Percentiles rank a stretch among this genome's conserved stretches.
Conservation (phyloP, 1,140 invertebrate species). For the Euura lappo region DNA sequence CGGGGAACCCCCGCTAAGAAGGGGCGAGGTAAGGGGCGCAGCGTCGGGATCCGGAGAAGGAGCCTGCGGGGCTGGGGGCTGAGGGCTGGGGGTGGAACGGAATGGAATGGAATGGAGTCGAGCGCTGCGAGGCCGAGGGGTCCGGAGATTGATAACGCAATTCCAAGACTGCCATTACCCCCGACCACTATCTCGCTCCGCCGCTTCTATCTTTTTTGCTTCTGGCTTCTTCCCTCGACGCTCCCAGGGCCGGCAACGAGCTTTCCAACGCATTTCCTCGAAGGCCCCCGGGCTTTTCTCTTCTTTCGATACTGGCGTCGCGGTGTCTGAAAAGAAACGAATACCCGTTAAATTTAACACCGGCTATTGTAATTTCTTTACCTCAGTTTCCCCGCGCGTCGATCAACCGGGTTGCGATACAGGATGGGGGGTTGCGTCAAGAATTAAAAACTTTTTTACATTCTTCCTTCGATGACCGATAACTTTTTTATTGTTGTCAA, state of each 20-base stretch:
- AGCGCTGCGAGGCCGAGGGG: constrained; percentile 43
- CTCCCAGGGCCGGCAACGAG: constrained; percentile 51
- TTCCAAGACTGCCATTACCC: constrained; percentile 63
- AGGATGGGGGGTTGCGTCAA: too few relatives aligned
- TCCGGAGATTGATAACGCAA: constrained; percentile 62
- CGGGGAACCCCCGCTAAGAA: constrained; percentile 22
- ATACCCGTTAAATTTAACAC: neutral
- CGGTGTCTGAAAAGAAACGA: neutral
- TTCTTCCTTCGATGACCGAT: too few relatives aligned
- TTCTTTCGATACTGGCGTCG: neutral
- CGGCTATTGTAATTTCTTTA: neutral
- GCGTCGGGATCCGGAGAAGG: constrained; percentile 20
- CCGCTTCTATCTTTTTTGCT: constrained; percentile 57
- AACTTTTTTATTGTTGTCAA: too few relatives aligned
- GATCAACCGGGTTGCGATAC: neutral
- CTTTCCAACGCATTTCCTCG: constrained; percentile 45
- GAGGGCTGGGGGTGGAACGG: constrained; percentile 42
- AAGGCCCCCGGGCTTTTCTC: constrained; percentile 25
- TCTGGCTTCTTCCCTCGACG: constrained; percentile 29
- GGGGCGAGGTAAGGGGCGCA: constrained; percentile 35
- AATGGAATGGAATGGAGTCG: constrained; percentile 56
- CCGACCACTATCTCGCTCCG: constrained; percentile 49
- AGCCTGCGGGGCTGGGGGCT: constrained; percentile 31
- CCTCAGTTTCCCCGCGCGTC: neutral
- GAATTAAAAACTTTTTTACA: too few relatives aligned